phyloP scores from a whole-genome alignment of 2,113 vertebrate genomes.

The Dasypus novemcinctus region DNA sequence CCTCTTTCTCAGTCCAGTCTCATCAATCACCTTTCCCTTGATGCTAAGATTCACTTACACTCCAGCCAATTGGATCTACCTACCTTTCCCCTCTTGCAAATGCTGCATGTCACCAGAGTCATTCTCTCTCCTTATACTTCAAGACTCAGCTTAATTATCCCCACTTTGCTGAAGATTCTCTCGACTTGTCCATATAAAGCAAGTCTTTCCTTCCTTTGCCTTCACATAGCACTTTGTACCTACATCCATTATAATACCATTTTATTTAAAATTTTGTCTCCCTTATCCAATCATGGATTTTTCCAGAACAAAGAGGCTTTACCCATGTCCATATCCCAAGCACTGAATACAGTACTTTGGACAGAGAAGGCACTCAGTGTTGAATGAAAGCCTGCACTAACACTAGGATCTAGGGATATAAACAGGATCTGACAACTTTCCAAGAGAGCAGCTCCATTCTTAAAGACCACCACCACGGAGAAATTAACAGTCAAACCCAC shows the following conservation, averaged over 20 bases:
- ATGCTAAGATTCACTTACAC: background rate
- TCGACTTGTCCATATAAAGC: background rate
- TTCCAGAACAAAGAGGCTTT: background rate
- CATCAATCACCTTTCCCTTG: background rate
- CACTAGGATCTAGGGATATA: background rate
- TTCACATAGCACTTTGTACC: background rate
- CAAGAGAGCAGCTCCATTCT: background rate
- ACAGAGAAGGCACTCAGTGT: background rate
- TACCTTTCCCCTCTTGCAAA: background rate
- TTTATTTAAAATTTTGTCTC: conserved; percentile 37
- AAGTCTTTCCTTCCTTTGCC: background rate
- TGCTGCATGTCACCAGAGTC: background rate
- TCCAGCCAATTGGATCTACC: background rate
- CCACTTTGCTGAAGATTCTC: background rate
- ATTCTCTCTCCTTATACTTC: background rate
- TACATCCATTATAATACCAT: background rate
- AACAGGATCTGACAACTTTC: background rate
- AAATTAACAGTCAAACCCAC: background rate
- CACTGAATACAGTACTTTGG: background rate
- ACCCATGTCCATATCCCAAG: conserved; percentile 5
- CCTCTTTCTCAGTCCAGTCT: background rate
- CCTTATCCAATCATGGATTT: background rate
- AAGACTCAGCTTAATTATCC: background rate
- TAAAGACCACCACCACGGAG: background rate
- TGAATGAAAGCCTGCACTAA: background rate